Percentiles rank a stretch among this genome's conserved stretches.
Conservation (phyloP, 2,888 invertebrate species). For the Parasteatoda lunata region DNA sequence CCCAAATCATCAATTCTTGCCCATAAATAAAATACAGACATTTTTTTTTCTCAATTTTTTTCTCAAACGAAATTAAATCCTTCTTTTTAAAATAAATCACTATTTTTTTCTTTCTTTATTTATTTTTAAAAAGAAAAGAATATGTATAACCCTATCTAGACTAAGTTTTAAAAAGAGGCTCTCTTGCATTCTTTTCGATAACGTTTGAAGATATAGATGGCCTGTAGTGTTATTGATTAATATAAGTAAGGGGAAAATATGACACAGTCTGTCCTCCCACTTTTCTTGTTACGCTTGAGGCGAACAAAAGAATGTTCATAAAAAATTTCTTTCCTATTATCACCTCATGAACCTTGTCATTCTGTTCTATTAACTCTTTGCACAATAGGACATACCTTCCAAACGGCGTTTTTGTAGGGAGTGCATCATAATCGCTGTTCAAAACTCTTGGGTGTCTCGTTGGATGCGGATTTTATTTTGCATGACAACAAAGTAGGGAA, state of each 20-base stretch:
- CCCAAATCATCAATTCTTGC: too few relatives aligned
- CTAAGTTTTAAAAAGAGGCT: too few relatives aligned
- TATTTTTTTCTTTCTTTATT: too few relatives aligned
- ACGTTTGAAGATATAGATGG: not conserved
- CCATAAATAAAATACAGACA: too few relatives aligned
- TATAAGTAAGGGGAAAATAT: not conserved
- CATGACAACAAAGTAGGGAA: constrained; percentile 15
- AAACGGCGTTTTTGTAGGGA: constrained; percentile 10
- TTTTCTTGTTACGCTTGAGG: not conserved
- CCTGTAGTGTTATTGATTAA: not conserved
- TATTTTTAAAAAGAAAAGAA: too few relatives aligned
- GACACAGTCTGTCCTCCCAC: not conserved
- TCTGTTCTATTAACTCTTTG: constrained; percentile 2
- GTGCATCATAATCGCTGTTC: constrained; percentile 32
- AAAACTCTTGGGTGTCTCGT: not conserved
- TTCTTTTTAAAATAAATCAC: too few relatives aligned
- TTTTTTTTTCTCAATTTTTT: too few relatives aligned
- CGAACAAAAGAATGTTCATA: not conserved
- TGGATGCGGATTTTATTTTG: constrained; percentile 15
- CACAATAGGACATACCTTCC: constrained; percentile 26
- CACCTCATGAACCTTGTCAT: constrained; percentile 8
- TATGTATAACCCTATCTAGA: too few relatives aligned
- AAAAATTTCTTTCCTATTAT: constrained; percentile 8
- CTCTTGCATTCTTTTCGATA: too few relatives aligned
- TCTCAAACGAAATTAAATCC: too few relatives aligned